A percentile compares a stretch with the other conserved stretches of the same genome.
Evolutionary conservation across 2,888 invertebrate genomes (phyloP).

Genomic region (Beris chalybata): DNA sequence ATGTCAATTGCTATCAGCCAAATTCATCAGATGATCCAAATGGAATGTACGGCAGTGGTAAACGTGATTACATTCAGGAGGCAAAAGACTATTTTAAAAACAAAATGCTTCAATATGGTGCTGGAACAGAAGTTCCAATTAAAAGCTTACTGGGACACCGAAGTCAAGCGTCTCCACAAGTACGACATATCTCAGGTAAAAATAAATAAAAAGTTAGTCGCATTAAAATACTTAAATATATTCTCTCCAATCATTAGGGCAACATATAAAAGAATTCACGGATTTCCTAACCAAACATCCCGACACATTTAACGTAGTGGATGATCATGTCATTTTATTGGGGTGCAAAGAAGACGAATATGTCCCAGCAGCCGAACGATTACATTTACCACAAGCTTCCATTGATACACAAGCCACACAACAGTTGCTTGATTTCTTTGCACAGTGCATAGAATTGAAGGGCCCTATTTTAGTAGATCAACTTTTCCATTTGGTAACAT

Average conservation of each 20-base stretch:
- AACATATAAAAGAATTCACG: slow-evolving; percentile 91
- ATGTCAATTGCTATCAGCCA: slow-evolving; percentile 78
- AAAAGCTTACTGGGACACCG: slow-evolving; percentile 95
- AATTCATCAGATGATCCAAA: slow-evolving; percentile 62
- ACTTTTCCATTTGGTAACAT: slow-evolving; percentile 78
- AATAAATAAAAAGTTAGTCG: too few species aligned
- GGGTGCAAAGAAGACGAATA: slow-evolving; percentile 69
- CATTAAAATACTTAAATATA: not conserved
- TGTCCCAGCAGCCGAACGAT: slow-evolving; percentile 67
- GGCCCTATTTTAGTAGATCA: slow-evolving; percentile 84
- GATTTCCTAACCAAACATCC: slow-evolving; percentile 85
- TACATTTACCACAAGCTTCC: slow-evolving; percentile 72
- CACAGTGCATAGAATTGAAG: slow-evolving; percentile 77
- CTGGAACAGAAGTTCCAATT: slow-evolving; percentile 94
- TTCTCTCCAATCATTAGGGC: slow-evolving; percentile 57
- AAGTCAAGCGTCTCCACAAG: slow-evolving; percentile 95
- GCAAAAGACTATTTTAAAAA: slow-evolving; percentile 97
- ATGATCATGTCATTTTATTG: slow-evolving; percentile 80
- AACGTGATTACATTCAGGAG: slow-evolving; percentile 90
- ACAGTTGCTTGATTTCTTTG: slow-evolving; percentile 78
- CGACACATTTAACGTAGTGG: slow-evolving; percentile 82
- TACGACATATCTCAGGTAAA: slow-evolving; percentile 86
- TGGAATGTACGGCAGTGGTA: slow-evolving; percentile 59
- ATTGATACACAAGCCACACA: slow-evolving; percentile 84
- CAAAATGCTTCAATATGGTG: slow-evolving; percentile 93